Evolutionary conservation across 2,113 vertebrate genomes (phyloP).

Genomic region (Ctenodactylus gundi): DNA sequence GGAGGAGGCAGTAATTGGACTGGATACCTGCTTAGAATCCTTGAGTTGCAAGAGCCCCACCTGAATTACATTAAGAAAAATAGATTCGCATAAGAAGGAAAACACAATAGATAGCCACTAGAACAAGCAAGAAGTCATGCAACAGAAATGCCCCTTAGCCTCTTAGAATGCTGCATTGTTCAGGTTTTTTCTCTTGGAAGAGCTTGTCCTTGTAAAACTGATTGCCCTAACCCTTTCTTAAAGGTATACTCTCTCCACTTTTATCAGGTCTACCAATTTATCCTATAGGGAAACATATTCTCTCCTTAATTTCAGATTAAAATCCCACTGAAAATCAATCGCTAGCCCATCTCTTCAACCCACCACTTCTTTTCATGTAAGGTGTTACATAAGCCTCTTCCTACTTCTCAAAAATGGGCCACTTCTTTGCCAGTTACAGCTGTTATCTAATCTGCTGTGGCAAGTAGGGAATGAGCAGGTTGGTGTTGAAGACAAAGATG

Average conservation of each 20-base stretch:
- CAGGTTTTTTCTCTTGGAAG: neutral
- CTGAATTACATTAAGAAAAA: neutral
- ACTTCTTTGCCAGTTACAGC: neutral
- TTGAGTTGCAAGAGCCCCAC: neutral
- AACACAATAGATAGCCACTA: neutral
- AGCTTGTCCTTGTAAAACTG: neutral
- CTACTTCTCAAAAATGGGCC: neutral
- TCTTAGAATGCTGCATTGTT: neutral
- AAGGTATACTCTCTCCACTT: neutral
- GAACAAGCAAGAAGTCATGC: neutral
- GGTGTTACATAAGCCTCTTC: neutral
- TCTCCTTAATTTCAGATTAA: constrained; percentile 16
- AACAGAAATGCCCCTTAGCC: neutral
- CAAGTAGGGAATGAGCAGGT: neutral
- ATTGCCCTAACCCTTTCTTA: neutral
- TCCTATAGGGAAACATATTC: neutral
- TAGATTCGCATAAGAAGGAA: neutral
- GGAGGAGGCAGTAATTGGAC: neutral
- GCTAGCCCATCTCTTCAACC: rapidly evolving
- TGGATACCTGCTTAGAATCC: neutral
- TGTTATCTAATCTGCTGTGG: neutral
- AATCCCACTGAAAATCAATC: neutral
- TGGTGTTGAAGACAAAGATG: neutral
- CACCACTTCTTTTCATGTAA: neutral
- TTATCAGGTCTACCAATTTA: neutral